Evolutionary conservation across 2,888 invertebrate genomes (phyloP).

Genomic region (Drosophila subsilvestris): DNA sequence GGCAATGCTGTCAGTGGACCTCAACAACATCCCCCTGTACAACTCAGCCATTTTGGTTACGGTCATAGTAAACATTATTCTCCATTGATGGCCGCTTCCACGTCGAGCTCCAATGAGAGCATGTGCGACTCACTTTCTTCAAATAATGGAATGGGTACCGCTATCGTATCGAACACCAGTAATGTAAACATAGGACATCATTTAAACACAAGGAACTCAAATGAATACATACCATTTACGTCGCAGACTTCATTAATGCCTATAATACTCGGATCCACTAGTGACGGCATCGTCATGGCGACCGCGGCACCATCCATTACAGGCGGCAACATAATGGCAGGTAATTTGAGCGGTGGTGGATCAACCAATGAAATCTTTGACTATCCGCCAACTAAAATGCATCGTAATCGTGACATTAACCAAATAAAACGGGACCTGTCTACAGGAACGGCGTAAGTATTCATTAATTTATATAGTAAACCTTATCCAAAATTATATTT

Average conservation of each 20-base stretch:
- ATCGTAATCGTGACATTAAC: slow-evolving; percentile 85
- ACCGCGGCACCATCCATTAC: slow-evolving; percentile 79
- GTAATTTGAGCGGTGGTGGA: slow-evolving; percentile 61
- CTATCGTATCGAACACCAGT: slow-evolving; percentile 71
- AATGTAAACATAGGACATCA: slow-evolving; percentile 62
- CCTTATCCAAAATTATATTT: too few species aligned
- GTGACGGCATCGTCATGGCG: slow-evolving; percentile 82
- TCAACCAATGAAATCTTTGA: slow-evolving; percentile 68
- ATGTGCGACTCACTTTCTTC: slow-evolving; percentile 89
- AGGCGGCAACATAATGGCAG: slow-evolving; percentile 62
- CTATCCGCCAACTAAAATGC: slow-evolving; percentile 86
- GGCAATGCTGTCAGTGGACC: slow-evolving; percentile 57
- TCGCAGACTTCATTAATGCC: slow-evolving; percentile 81
- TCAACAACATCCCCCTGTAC: slow-evolving; percentile 77
- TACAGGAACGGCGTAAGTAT: slow-evolving; percentile 83
- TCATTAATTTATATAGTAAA: too few species aligned
- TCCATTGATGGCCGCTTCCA: slow-evolving; percentile 84
- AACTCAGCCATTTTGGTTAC: slow-evolving; percentile 79
- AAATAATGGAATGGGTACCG: slow-evolving; percentile 85
- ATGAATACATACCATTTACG: slow-evolving; percentile 80
- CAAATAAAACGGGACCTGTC: slow-evolving; percentile 83
- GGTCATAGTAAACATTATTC: slow-evolving; percentile 82
- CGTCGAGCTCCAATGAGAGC: slow-evolving; percentile 94
- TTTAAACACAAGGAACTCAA: slow-evolving; percentile 72
- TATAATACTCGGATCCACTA: slow-evolving; percentile 77